A percentile compares a stretch with the other conserved stretches of the same genome.
phyloP scores from a whole-genome alignment of 2,797 vertebrate genomes.

The Catharus ustulatus region DNA sequence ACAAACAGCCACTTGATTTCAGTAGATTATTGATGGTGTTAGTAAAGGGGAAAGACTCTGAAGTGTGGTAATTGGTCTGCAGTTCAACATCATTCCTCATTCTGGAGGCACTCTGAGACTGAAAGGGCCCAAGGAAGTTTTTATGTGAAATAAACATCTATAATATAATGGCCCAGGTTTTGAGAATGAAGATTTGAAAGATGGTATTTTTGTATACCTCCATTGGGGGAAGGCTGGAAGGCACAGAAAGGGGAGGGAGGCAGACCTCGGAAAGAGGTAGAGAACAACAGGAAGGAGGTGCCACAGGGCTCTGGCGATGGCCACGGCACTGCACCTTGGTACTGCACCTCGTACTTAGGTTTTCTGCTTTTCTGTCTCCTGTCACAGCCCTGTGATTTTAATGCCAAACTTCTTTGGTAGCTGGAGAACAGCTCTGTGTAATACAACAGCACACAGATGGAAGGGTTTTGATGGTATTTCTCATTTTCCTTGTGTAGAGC shows the following conservation, averaged over 20 bases:
- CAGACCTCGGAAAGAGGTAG: background rate
- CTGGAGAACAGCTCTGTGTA: background rate
- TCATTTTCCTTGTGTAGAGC: background rate
- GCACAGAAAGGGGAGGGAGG: background rate
- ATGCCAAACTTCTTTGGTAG: background rate
- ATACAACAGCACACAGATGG: background rate
- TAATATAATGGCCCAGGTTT: background rate
- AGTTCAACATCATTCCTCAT: background rate
- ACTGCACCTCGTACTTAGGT: background rate
- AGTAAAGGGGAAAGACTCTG: background rate
- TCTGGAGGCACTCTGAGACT: background rate
- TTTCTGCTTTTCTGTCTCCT: background rate
- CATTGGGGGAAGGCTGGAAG: background rate
- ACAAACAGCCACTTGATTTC: background rate
- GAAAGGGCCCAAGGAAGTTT: background rate
- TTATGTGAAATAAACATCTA: background rate
- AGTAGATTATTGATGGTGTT: background rate
- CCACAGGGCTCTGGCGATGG: background rate
- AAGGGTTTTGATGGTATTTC: background rate
- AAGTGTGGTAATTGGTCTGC: background rate
- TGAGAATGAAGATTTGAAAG: background rate
- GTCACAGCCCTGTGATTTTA: background rate
- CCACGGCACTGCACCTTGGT: fast-evolving
- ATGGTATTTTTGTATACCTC: background rate
- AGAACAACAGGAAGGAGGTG: background rate